Evolutionary conservation across 2,888 invertebrate genomes (phyloP), one percentile per base, ranked within the genome.

Genomic region (Ochlodes sylvanus): DNA sequence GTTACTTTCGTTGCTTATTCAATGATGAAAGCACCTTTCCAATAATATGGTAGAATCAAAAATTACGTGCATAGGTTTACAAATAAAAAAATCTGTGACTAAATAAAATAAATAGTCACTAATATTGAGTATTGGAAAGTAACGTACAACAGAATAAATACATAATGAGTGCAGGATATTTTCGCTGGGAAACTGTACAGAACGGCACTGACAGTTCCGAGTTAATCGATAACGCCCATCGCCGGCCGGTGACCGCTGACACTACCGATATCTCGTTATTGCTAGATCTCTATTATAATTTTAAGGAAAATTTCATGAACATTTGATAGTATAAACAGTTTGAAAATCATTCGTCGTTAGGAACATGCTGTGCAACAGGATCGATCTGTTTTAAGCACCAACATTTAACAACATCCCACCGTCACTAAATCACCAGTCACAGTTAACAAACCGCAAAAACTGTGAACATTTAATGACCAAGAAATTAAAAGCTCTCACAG

Each of bases 211-310:
- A 57, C 50, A 52, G 47, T 58, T 50, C 19, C 58, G 42, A 58
- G 9, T 15, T 32, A 66, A 50, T 65, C 65, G 58, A 66, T 65
- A 65, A 58, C 52, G 52, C 52, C 52, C 58, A 27, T 57, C 42
- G 50, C 50, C 19, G 19, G 57, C 41, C 66, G 60, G 27, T 66
- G 60, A 66, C 66, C 58, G 52, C 52, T 66, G 60, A 60, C 52
- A 54, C 42, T 42, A 32, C 15, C 52, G 17, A 60, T 66, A 66
- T 66, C 52, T 41, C 38, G 38, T 58, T 52, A 50, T 60, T 65
- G 52, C 27, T 41, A 58, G 47, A 65, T 42, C 27, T 7, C 41
- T 17, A 58, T 32, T 44, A 41, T 10, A 12, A 50, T 15, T 34
- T 34, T 57, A 7, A 57, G 34, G 14, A 55, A 27, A 42, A 15